Conservation (phyloP, 2,113 vertebrate species). For the Phylloscopus whistleri region DNA sequence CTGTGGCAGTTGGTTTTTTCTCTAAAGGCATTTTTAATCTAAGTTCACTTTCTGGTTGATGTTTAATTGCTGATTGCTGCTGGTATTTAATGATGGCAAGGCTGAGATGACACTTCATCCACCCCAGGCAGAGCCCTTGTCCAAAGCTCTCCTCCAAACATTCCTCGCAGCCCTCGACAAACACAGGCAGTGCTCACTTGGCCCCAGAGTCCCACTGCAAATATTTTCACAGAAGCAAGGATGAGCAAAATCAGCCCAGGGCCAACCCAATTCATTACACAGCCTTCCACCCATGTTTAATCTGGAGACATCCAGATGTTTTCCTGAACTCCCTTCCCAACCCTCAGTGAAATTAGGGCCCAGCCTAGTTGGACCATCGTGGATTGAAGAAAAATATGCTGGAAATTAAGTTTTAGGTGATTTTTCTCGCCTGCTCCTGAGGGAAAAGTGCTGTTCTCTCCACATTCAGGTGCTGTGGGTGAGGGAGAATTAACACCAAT, state of each 20-base stretch:
- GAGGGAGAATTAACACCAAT: neutral
- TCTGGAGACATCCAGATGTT: slow-evolving; percentile 48
- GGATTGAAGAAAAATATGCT: neutral
- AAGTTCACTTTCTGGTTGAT: neutral
- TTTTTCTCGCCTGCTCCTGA: neutral
- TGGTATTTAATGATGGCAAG: neutral
- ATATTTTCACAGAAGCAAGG: slow-evolving; percentile 62
- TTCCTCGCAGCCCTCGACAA: slow-evolving; percentile 48
- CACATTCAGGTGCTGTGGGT: neutral
- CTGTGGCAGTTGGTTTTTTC: neutral
- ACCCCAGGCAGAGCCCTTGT: neutral
- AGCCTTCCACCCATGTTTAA: slow-evolving; percentile 52
- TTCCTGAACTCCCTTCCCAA: slow-evolving; percentile 43
- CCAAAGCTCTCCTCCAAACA: slow-evolving; percentile 22
- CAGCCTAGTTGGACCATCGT: neutral
- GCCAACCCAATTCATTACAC: slow-evolving; percentile 29
- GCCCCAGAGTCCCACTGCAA: slow-evolving; percentile 36
- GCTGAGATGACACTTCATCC: neutral
- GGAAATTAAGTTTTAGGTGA: neutral
- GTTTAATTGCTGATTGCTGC: neutral
- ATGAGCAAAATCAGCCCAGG: slow-evolving; percentile 52
- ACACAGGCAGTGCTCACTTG: slow-evolving; percentile 4
- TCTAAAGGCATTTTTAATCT: neutral
- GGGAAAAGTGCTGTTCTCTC: neutral
- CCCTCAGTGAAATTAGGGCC: slow-evolving; percentile 43